Conservation (phyloP, 2,797 vertebrate species). For the Acrossocheilus wenchowensis region DNA sequence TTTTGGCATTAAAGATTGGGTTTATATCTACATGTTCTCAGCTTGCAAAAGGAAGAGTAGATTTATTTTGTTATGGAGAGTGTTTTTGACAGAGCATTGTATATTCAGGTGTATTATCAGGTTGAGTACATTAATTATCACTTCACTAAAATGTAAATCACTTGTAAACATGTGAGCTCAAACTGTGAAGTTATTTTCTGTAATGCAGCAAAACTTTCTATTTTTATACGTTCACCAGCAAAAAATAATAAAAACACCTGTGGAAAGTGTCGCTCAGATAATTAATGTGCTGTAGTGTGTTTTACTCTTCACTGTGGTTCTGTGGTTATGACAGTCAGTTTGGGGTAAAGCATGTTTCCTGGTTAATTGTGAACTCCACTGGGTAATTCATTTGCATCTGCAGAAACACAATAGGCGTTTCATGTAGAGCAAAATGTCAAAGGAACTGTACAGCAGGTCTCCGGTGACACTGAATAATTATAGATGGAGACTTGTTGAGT, state of each 20-base stretch:
- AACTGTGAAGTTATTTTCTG: neutral
- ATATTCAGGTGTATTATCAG: neutral
- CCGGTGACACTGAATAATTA: conserved; percentile 15
- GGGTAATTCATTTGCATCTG: conserved; percentile 29
- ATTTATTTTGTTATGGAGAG: no score
- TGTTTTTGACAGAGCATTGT: neutral
- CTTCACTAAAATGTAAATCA: neutral
- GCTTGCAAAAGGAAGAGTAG: neutral
- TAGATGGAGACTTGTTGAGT: neutral
- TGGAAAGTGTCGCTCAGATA: neutral
- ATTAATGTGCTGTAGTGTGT: neutral
- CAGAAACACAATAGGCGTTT: conserved; percentile 23
- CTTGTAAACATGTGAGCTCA: neutral
- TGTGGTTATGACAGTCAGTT: conserved; percentile 19
- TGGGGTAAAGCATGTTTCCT: neutral
- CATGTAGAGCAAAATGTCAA: conserved; percentile 62
- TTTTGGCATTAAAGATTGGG: neutral
- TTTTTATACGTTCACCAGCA: neutral
- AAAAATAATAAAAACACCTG: neutral
- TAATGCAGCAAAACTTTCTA: neutral
- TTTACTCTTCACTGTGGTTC: neutral
- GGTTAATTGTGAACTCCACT: conserved; percentile 18
- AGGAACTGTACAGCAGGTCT: conserved; percentile 72
- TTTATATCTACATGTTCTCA: neutral
- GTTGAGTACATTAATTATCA: neutral